phyloP scores from a whole-genome alignment of 2,888 invertebrate genomes.

The Elysia crispata region DNA sequence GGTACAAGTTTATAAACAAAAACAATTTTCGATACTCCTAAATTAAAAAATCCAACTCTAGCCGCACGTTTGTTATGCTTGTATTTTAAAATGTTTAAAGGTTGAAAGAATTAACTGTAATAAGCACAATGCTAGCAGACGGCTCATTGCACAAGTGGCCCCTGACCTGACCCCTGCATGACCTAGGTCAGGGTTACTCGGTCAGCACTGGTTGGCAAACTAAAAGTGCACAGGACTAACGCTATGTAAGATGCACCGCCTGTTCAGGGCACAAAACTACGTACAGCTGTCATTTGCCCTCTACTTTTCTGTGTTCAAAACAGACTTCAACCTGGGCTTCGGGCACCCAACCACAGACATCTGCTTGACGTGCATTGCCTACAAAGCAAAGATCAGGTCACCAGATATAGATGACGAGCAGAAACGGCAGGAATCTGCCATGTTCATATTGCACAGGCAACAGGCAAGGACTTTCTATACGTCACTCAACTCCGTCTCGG shows the following conservation, averaged over 20 bases:
- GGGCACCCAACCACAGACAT: constrained; percentile 41
- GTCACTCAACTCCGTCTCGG: constrained; percentile 30
- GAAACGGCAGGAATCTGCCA: background rate
- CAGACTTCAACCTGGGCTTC: constrained; percentile 42
- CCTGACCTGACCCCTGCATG: no score
- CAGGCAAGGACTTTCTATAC: constrained; percentile 37
- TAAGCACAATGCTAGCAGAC: no score
- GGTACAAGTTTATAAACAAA: no score
- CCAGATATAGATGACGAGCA: background rate
- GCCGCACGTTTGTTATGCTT: no score
- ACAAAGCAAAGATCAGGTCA: background rate
- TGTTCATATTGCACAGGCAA: constrained; percentile 35
- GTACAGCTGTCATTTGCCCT: constrained; percentile 9
- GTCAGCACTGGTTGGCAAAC: no score
- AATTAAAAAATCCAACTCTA: no score
- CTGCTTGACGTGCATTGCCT: constrained; percentile 34
- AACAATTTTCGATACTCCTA: no score
- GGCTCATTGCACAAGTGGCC: no score
- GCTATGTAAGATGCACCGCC: constrained; percentile 35
- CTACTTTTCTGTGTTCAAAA: constrained; percentile 30
- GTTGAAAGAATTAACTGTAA: no score
- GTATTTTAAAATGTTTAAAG: no score
- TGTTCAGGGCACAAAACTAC: constrained; percentile 35
- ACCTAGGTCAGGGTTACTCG: no score
- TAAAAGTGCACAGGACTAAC: no score